Evolutionary conservation across 2,888 invertebrate species (phyloP).

Genomic region (Acanthopleura granulata): DNA sequence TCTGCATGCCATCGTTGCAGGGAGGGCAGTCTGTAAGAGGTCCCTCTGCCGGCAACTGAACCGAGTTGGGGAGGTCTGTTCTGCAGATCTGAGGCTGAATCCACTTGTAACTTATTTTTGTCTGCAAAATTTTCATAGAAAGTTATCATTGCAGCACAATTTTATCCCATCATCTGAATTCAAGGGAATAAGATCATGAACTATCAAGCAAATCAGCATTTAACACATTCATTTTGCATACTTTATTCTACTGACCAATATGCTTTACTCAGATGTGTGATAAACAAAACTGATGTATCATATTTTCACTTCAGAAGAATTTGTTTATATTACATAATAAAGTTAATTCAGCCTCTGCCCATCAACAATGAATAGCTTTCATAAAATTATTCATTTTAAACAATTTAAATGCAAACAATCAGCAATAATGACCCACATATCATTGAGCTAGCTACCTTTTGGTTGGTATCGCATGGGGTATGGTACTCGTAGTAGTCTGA

Average conservation of each 20-base stretch:
- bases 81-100: conserved; percentile 73
- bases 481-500: conserved; percentile 72
- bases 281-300: no score
- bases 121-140: conserved; percentile 58
- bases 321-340: no score
- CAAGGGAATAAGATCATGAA: not conserved
- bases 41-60: conserved; percentile 67
- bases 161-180: conserved; percentile 5
- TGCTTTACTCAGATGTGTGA: no score
- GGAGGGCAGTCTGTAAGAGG: conserved; percentile 70
- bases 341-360: no score
- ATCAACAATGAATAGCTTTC: no score
- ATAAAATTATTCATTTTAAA: no score
- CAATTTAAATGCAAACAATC: no score
- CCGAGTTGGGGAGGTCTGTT: conserved; percentile 67
- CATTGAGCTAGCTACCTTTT: conserved; percentile 56
- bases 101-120: conserved; percentile 72
- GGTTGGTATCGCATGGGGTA: conserved; percentile 71
- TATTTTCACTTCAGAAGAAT: no score
- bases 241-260: no score
- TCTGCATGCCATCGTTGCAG: conserved; percentile 74
- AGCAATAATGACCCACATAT: no score
- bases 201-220: not conserved
- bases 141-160: not conserved
- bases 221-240: no score